Base-by-base conservation (phyloP, 2,888 invertebrate species). In the Dione vanillae region DNA sequence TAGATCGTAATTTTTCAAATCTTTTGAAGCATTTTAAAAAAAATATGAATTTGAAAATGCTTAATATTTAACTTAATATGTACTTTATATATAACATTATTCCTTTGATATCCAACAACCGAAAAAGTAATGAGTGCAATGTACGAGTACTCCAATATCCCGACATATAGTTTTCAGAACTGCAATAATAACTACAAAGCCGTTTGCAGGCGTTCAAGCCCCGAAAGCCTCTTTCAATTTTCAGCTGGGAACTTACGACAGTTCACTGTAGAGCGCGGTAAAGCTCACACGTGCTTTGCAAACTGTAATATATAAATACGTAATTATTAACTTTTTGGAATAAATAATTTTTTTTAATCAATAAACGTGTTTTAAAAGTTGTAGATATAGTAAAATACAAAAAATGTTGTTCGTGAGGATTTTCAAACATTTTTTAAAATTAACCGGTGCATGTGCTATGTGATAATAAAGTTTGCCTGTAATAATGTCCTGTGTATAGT, bases 141-240 rank as follows among this genome's bases (percentile, higher is more conserved):
- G 65, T 56, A 56, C 10, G 54, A 54, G 54, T 16, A 40, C 54
- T 65, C 45, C 52, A 61, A 64, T 59, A 68, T 65, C 49, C 58
- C 45, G 16, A 71, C 65, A 65, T 56, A 67, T 67, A 66, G 68
- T 62, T 72, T 70, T 69, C 72, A 62, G 67, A 67, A 67, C 68
- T 72, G 65, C 69, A 80, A 81, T 85, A 85, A 86, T 84, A 85
- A 85, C 83, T 81, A 75, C 82, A 86, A 86, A 89, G 85, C 84
- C 77, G 81, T 81, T 83, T 83, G 83, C 78, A 81, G 78, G 78
- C 80, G 77, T 78, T 77, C 77, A 78, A 78, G 77, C 77, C 79
- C 79, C 73, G 75, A 79, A 80, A 81, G 75, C 79, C 77, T 71
- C 75, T 73, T 78, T 80, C 78, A 80, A 78, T 77, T 80, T 82